Evolutionary conservation across 2,888 invertebrate species (phyloP), one percentile per base, ranked within the genome.

Genomic region (Oeneis ivallda): DNA sequence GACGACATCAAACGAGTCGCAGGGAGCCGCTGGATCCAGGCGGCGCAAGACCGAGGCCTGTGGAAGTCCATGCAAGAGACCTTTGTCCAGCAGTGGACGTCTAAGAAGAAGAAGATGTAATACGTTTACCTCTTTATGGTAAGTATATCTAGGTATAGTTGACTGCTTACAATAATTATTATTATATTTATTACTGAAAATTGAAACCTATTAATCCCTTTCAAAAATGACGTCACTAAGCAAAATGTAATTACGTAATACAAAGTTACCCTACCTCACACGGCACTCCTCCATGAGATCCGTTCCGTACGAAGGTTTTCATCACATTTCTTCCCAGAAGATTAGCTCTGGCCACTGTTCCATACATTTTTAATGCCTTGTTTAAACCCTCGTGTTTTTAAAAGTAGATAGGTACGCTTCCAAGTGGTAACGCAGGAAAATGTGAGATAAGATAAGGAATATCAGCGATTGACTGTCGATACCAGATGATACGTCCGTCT

Each of bases 221-320:
- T 45, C 2, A 8, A 45, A 47, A 15, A 15, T 3, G 8, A 54
- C 53, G n/a, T 6, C 34, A 34, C 7, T 26, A 37, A 37, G 37
- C 37, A 37, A n/a, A 45, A 52, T 34, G 17, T 1, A 62, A 67
- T 85, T 86, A 87, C 79, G 80, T 86, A 86, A 86, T 71, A 71
- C 60, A 62, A 74, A 68, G 19, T 50, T 34, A 65, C 19, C 74
- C 85, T 74, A 90, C 91, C 84, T 88, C 87, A 1, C 91, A 89
- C 52, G 90, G 88, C 8, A 85, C 68, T 1, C 89, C 89, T 9
- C 92, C 92, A 70, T 85, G 78, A 2, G 87, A 89, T 4, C 88
- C 89, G 65, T 89, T 86, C 69, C 91, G 86, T 5, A 89, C 71
- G 56, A 81, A 78, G 50, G 70, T 86, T 69, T 69, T 82, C 85